Evolutionary conservation across 2,888 invertebrate species (phyloP), one percentile per base, ranked within the genome.

Genomic region (Oligia fasciuncula): DNA sequence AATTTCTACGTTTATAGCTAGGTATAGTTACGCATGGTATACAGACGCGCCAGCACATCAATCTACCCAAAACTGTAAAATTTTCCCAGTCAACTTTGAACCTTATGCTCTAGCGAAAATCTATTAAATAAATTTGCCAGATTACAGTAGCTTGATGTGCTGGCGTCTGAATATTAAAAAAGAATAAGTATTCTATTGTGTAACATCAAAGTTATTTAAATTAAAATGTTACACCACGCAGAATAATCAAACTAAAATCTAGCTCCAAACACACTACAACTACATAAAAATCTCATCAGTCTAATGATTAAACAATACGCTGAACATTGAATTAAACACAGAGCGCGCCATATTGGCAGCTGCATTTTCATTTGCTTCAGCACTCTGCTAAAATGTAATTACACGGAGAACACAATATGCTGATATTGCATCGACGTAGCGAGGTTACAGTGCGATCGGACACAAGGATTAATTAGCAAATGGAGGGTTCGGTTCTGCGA

Each of bases 361-460:
- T 70, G 75, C 85, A 84, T 72, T 80, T 79, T 83, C 88, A 82
- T 85, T 85, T 80, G 84, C 80, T 69, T 72, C 83, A 82, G 81
- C 85, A 89, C 88, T 89, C 83, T 13, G 88, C 83, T 86, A 68
- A 83, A 87, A 89, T 89, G 85, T 87, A 88, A 89, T 89, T 87
- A 89, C 87, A 80, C 43, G 74, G 80, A 75, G 83, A 85, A 83
- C 86, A 86, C 88, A 89, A 87, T 89, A 82, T 81, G 84, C 89
- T 87, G 89, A 85, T 88, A 87, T 89, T 88, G 85, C 81, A 81
- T 74, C 77, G 43, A 60, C 78, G 79, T 69, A 79, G 76, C 75
- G 71, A 81, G 79, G 78, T 76, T 81, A 83, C 83, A 85, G 60
- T 46, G 70, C 65, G 60, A 74, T 79, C 63, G 73, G 71, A 73